phyloP scores from a whole-genome alignment of 2,113 vertebrate genomes.

The Amblyopsis rosae region DNA sequence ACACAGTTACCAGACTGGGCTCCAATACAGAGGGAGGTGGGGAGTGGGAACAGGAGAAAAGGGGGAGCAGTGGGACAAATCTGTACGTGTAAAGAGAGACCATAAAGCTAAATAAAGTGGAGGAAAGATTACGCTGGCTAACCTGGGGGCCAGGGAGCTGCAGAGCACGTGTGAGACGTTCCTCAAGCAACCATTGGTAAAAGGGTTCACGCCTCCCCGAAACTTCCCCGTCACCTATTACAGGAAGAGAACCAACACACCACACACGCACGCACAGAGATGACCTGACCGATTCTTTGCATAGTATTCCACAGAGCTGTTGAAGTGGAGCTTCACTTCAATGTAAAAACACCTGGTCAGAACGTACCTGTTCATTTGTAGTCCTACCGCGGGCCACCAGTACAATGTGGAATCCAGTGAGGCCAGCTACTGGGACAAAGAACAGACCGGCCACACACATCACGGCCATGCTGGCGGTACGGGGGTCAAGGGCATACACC shows the following conservation, averaged over 20 bases:
- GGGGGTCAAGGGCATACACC: conserved; percentile 45
- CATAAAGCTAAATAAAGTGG: neutral
- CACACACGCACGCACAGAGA: neutral
- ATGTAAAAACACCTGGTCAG: neutral
- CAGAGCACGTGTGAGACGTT: conserved; percentile 94
- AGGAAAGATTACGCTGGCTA: conserved; percentile 14
- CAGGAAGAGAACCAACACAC: neutral
- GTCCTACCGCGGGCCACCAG: conserved; percentile 93
- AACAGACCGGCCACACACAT: conserved; percentile 97
- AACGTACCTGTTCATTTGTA: conserved; percentile 91
- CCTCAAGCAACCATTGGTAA: conserved; percentile 91
- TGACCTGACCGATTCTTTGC: neutral
- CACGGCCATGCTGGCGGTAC: conserved; percentile 85
- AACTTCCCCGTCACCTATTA: conserved; percentile 95
- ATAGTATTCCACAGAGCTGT: neutral
- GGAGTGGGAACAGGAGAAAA: conserved; percentile 17
- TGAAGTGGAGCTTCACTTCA: neutral
- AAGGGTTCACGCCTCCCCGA: conserved; percentile 93
- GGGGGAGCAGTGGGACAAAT: conserved; percentile 27
- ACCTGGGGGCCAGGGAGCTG: conserved; percentile 95
- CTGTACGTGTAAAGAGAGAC: conserved; percentile 13
- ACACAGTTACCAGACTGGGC: conserved; percentile 21
- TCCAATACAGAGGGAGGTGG: conserved; percentile 5
- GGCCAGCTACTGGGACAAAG: conserved; percentile 93
- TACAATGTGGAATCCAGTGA: conserved; percentile 95